Conservation (phyloP, 2,113 vertebrate genomes). For the Tamias sibiricus region DNA sequence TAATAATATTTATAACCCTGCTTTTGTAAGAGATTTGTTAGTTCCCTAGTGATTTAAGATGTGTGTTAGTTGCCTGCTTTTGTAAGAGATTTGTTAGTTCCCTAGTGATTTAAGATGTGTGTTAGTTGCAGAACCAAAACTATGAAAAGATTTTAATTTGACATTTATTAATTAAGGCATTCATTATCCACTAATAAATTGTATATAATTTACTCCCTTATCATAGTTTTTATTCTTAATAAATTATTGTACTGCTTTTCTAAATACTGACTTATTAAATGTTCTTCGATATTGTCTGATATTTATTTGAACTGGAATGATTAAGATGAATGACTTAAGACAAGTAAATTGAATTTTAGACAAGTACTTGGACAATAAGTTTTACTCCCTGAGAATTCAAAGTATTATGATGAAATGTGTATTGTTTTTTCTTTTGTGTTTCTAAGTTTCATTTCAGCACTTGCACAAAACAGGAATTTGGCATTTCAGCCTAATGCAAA, state of each 20-base stretch:
- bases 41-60: too few species aligned
- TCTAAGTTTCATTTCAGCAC: not conserved
- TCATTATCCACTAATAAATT: not conserved
- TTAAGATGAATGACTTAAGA: constrained; percentile 7
- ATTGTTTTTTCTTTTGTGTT: not conserved
- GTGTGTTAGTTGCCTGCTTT: too few species aligned
- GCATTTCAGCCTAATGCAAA: fast-evolving
- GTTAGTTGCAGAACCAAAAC: not conserved
- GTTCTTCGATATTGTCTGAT: not conserved
- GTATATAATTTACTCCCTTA: not conserved
- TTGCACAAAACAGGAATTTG: not conserved
- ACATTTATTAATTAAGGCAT: not conserved
- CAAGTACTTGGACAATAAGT: not conserved
- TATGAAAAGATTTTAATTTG: not conserved
- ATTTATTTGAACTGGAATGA: constrained; percentile 11
- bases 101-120: not conserved
- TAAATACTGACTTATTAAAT: not conserved
- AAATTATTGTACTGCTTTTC: not conserved
- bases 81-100: not conserved
- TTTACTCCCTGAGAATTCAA: not conserved
- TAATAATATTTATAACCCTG: not conserved
- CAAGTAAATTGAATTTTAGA: constrained; percentile 39
- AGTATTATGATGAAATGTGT: not conserved
- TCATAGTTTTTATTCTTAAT: not conserved
- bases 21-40: not conserved